A percentile compares a stretch with the other conserved stretches of the same genome.
phyloP scores from a whole-genome alignment of 2,797 vertebrate species.

The Simalia tracyae region DNA sequence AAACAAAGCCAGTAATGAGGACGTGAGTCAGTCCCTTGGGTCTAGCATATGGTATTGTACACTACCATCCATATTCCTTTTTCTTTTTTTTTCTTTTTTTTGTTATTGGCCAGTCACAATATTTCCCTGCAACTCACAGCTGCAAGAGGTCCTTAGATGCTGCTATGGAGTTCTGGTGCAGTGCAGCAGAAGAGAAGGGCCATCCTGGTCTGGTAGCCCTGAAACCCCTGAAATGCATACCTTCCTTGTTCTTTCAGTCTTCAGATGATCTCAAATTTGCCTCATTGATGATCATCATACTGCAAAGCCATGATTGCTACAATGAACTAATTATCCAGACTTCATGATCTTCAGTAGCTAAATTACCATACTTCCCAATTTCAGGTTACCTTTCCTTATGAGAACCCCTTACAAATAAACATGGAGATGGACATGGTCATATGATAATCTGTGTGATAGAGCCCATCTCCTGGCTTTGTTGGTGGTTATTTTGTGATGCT shows the following conservation, averaged over 20 bases:
- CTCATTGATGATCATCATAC: not conserved
- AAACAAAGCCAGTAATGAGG: conserved; percentile 31
- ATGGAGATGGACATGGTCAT: not conserved
- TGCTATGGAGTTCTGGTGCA: not conserved
- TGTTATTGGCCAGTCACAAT: not conserved
- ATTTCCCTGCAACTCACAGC: not conserved
- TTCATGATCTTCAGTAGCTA: not conserved
- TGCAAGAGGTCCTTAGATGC: not conserved
- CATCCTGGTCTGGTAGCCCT: not conserved
- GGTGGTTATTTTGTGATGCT: not conserved
- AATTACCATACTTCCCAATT: not conserved
- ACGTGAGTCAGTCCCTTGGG: fast-evolving
- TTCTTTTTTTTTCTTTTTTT: no score
- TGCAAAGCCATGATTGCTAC: not conserved
- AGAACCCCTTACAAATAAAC: not conserved
- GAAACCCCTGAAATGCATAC: not conserved
- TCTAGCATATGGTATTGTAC: no score
- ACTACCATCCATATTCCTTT: not conserved
- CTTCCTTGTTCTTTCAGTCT: not conserved
- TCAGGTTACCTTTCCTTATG: not conserved
- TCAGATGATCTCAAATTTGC: not conserved
- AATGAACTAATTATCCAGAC: not conserved
- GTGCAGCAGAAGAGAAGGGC: no score
- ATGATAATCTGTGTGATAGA: not conserved
- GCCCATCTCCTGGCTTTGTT: not conserved